phyloP scores from a whole-genome alignment of 2,888 invertebrate genomes.

The Rhopalosiphum nymphaeae region DNA sequence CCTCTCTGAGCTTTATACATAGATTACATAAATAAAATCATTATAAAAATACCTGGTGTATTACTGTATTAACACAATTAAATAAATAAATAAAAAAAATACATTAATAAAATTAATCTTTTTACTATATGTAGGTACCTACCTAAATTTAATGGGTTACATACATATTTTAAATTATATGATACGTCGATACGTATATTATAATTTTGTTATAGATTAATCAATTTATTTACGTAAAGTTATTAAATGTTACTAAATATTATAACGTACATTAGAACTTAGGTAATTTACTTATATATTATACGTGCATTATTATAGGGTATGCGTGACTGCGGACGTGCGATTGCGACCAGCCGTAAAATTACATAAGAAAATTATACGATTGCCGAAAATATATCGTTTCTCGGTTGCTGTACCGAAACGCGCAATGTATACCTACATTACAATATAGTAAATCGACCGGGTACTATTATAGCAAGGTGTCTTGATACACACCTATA shows the following conservation, averaged over 20 bases:
- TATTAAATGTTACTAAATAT: background rate
- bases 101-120: background rate
- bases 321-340: background rate
- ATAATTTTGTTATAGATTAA: background rate
- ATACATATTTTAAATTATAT: too few species aligned
- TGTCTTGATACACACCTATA: background rate
- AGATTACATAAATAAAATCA: background rate
- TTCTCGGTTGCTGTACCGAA: background rate
- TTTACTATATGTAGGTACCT: background rate
- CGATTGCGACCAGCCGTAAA: background rate
- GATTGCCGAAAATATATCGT: background rate
- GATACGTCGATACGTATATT: too few species aligned
- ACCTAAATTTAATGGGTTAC: background rate
- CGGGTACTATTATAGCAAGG: background rate
- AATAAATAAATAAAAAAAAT: too few species aligned
- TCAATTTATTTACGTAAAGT: background rate
- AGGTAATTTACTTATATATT: background rate
- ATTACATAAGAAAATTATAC: background rate
- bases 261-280: background rate
- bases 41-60: too few species aligned
- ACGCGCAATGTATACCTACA: background rate
- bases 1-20: background rate
- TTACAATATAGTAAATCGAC: background rate
- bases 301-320: background rate
- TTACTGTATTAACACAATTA: too few species aligned